Conservation (phyloP, 2,113 vertebrate species). For the Pipa parva region DNA sequence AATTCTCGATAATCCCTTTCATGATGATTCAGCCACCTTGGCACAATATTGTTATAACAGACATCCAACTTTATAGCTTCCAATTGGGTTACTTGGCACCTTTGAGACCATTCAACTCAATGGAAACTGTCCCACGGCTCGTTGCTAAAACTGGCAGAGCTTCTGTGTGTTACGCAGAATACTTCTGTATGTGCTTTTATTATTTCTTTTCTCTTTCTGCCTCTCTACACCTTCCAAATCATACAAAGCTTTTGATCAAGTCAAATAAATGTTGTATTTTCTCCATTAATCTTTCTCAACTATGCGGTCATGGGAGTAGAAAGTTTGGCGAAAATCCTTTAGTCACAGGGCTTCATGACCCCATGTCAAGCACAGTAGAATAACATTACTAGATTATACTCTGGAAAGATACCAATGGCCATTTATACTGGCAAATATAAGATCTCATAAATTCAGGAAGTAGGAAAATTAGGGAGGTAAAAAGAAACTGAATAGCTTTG, state of each 20-base stretch:
- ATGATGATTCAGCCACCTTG: constrained; percentile 21
- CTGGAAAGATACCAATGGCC: not conserved
- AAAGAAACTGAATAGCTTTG: not conserved
- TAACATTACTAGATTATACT: not conserved
- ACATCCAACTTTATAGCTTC: constrained; percentile 26
- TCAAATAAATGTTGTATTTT: constrained; percentile 22
- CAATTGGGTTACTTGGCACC: constrained; percentile 38
- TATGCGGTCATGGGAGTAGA: constrained; percentile 17
- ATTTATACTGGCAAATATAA: not conserved
- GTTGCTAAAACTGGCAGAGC: constrained; percentile 1
- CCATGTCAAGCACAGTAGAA: not conserved
- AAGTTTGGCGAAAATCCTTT: constrained; percentile 2
- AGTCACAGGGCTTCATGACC: constrained; percentile 9
- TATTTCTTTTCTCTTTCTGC: constrained; percentile 9
- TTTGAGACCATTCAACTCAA: constrained; percentile 10
- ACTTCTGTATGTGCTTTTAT: constrained; percentile 2
- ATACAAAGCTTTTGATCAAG: constrained; percentile 27
- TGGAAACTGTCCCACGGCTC: constrained; percentile 2
- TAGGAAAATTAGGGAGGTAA: not conserved
- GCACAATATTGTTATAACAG: constrained; percentile 7
- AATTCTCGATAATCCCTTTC: not conserved
- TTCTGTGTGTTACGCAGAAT: constrained; percentile 15
- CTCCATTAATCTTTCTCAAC: constrained; percentile 14
- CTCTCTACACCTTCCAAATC: constrained; percentile 25
- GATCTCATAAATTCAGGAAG: not conserved